Percentiles rank a stretch among this genome's conserved stretches.
phyloP scores from a whole-genome alignment of 2,113 vertebrate genomes.

The Euleptes europaea region DNA sequence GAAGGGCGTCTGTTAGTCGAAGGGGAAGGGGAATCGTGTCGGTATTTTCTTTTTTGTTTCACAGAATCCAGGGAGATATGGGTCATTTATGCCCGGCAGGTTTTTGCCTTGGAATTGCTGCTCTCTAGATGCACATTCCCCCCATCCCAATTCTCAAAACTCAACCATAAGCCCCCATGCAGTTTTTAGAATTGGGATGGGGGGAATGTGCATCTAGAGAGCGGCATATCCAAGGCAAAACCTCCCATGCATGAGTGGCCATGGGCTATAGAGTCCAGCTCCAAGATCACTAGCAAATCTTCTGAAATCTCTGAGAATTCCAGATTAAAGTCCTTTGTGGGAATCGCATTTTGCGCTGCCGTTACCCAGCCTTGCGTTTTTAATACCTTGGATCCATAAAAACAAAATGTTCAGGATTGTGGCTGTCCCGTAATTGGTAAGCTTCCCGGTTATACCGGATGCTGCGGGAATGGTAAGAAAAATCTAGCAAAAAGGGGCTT shows the following conservation, averaged over 20 bases:
- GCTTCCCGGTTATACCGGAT: not conserved
- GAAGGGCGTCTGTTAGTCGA: not conserved
- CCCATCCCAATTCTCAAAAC: too few relatives aligned
- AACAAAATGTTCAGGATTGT: not conserved
- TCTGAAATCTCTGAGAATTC: not conserved
- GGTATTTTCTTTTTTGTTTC: not conserved
- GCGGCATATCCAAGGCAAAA: too few relatives aligned
- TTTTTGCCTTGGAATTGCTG: too few relatives aligned
- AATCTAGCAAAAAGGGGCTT: not conserved
- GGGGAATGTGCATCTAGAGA: too few relatives aligned
- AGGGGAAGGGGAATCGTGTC: not conserved
- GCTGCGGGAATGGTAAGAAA: not conserved
- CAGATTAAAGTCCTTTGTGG: not conserved
- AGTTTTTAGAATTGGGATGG: too few relatives aligned
- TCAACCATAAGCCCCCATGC: too few relatives aligned
- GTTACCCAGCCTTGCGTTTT: not conserved
- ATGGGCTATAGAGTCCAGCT: not conserved
- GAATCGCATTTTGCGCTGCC: not conserved
- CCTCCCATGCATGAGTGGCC: too few relatives aligned
- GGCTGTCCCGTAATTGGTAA: not conserved
- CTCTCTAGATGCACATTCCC: too few relatives aligned
- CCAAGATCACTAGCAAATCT: not conserved
- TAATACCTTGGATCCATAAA: too few relatives aligned
- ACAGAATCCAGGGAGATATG: too few relatives aligned
- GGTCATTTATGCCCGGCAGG: too few relatives aligned